Percentiles rank a stretch among this genome's conserved stretches.
These are phyloP conservation scores for Tenthredo notha DNA, from an alignment of 2,888 invertebrate species.

Conservation along the genomic window DNA sequence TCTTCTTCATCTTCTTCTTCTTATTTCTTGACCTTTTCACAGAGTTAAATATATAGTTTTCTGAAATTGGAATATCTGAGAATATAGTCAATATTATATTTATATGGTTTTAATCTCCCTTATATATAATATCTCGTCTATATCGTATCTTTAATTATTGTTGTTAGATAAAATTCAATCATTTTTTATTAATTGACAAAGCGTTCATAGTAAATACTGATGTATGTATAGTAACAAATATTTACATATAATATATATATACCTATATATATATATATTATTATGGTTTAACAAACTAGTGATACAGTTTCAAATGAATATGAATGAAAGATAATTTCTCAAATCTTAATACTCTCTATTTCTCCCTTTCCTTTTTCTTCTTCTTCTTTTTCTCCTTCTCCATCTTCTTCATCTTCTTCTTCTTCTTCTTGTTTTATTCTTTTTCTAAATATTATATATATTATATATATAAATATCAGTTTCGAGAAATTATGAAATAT, in stretches of 20 bases:
- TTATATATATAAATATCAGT: conserved; percentile 26
- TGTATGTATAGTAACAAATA: conserved; percentile 65
- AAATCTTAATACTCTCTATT: conserved; percentile 48
- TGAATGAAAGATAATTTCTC: conserved; percentile 59
- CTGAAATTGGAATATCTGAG: too few relatives aligned
- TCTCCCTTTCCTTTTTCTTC: conserved; percentile 39
- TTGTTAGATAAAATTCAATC: conserved; percentile 72
- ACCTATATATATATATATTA: conserved; percentile 39
- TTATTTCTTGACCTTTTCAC: not conserved
- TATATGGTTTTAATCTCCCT: not conserved
- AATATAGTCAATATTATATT: not conserved
- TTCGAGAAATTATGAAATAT: conserved; percentile 66
- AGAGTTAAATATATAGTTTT: not conserved
- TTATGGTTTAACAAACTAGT: conserved; percentile 76
- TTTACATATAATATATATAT: conserved; percentile 53
- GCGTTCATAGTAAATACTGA: conserved; percentile 77
- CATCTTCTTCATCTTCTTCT: conserved; percentile 14
- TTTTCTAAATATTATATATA: conserved; percentile 58
- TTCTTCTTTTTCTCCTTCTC: not conserved
- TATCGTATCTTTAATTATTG: not conserved
- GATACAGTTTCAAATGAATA: conserved; percentile 70
- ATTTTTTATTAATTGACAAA: conserved; percentile 78
- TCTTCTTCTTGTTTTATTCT: conserved; percentile 29
- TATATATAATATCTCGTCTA: not conserved
- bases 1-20: not conserved